Base-by-base conservation (phyloP, 2,888 invertebrate genomes). In the Drosophila bunnanda region DNA sequence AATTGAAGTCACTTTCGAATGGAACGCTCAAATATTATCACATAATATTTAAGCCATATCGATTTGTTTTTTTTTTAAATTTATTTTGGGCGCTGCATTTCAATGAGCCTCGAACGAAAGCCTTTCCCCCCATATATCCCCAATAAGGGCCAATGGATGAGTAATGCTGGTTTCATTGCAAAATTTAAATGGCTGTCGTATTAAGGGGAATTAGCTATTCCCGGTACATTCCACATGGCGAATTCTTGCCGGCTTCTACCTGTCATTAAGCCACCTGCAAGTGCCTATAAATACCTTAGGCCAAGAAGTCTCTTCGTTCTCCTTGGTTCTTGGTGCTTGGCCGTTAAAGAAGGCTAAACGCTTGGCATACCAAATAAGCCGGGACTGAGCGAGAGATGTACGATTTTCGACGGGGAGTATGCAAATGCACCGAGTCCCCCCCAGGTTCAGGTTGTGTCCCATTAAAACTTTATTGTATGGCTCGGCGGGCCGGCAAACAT, bases 1-100 rank as follows among this genome's bases (percentile, higher is more conserved):
- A 82, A 89, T 78, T 77, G 83, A 75, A 77, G 74, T 77, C 65
- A 88, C 88, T 86, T 86, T 86, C 88, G 73, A 85, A 85, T 82
- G 55, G 44, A 44, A 55, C 54, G 55, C 65, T 59, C 62, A 75
- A 77, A 89, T 87, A 82, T 85, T 88, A 88, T 89, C 90, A 90
- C 88, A 90, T 89, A 83, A 83, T 76, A 79, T 70, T 82, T 82
- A 71, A 69, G 65, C 75, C 78, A 72, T 61, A 75, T 75, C 25
- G 52, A 72, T 64, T 32, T 17, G 13, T 34, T 50, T 30, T 34
- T 34, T 41, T 76, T 71, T 77, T 75, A 58, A 15, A 13, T 22
- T 73, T 65, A 64, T 75, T 76, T 71, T 58, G 39, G 76, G 71
- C 39, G 58, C 60, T 82, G 89, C 82, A 89, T 90, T 88, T 86